Base-by-base conservation (phyloP, 92 coral and sea anemone species). In the Phenganax stokvisi region DNA sequence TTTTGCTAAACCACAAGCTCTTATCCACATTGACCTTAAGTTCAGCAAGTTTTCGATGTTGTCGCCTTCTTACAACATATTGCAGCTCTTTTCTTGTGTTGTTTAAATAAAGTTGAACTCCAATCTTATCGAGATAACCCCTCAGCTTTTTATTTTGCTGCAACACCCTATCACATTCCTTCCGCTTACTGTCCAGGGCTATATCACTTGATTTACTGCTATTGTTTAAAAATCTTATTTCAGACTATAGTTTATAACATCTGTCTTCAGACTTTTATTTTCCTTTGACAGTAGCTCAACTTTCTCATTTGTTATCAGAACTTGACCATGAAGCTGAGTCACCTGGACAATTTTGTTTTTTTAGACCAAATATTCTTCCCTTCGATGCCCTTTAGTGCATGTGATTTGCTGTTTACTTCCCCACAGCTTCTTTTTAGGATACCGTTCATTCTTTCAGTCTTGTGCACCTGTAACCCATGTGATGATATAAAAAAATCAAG, bases 371-470 rank as follows among this genome's bases (percentile, higher is more conserved):
- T 28, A 68, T 79, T 84, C 65, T 13, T 53, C 67, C 54, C 75
- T 37, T 58, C 0, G 27, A 68, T 84, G 84, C 87, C 86, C 11
- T 75, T n/a, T 27, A 83, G 63, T 56, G 51, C 54, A 62, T 75
- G 73, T 44, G 65, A 37, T 65, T 76, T 64, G 74, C 82, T 83
- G n/a, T 75, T 83, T 57, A 83, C 27, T 47, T 58, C 69, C 10
- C 73, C 70, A 65, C 86, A 75, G 68, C 75, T 62, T 76, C 75
- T 83, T 56, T 65, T 57, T 2, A 83, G 20, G 16, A 75, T 57
- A 75, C 86, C 83, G 53, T 83, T 51, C 27, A 83, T 75, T 83
- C 86, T 15, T 60, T 58, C 62, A 67, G 66, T 73, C 69, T 83
- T 75, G 61, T 83, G 74, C 6, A 83, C 66, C 69, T 83, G 61